A percentile compares a stretch with the other conserved stretches of the same genome.
phyloP scores from a whole-genome alignment of 2,797 vertebrate species.

The Perodicticus potto region DNA sequence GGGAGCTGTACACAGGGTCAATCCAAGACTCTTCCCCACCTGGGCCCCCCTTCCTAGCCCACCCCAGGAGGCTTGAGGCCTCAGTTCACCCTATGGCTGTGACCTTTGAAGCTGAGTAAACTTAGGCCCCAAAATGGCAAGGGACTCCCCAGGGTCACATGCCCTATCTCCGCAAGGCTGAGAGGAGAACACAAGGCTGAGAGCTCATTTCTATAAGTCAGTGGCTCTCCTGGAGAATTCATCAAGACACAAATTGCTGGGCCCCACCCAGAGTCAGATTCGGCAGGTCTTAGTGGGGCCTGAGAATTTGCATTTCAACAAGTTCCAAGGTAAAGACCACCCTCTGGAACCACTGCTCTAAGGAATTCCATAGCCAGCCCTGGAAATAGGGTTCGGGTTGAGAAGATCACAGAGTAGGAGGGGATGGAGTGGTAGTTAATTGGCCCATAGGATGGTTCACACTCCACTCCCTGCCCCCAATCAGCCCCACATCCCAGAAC shows the following conservation, averaged over 20 bases:
- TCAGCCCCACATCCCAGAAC: neutral
- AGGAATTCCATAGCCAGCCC: neutral
- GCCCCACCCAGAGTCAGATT: neutral
- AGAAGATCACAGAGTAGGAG: neutral
- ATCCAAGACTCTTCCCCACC: neutral
- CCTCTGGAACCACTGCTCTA: neutral
- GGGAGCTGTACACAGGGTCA: neutral
- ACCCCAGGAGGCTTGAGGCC: neutral
- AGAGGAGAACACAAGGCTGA: neutral
- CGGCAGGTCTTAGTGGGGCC: neutral
- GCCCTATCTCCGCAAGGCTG: neutral
- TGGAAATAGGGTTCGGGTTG: neutral
- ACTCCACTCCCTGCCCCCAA: fast-evolving
- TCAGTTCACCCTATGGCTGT: neutral
- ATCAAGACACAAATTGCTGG: neutral
- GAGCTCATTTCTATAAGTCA: neutral
- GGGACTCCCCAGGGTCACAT: neutral
- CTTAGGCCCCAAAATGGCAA: no score
- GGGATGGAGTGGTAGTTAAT: no score
- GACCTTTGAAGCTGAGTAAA: neutral
- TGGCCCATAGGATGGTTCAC: neutral
- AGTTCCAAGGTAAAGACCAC: neutral
- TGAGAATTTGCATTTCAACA: neutral
- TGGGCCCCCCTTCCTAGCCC: neutral
- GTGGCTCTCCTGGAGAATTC: neutral